Conservation (phyloP, 37 sponge, comb jelly and placozoan species). For the Hexactinellida sp. region DNA sequence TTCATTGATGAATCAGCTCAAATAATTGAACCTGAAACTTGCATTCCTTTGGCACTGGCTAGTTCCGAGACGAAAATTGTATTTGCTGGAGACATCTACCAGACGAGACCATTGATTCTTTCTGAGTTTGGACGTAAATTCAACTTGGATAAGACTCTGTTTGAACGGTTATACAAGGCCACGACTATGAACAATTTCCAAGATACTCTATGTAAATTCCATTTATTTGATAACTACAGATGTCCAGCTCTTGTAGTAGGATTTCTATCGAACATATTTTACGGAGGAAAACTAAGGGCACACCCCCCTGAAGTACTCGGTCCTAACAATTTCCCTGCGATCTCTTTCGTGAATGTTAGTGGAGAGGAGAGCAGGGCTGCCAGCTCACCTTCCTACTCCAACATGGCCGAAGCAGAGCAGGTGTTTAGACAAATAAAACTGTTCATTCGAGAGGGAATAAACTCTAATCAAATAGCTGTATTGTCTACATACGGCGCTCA, state of each 20-base stretch:
- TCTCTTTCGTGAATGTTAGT: background rate
- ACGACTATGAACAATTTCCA: background rate
- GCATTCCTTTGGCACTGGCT: conserved; percentile 7
- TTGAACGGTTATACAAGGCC: background rate
- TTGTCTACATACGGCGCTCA: background rate
- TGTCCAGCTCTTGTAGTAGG: background rate
- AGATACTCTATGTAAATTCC: background rate
- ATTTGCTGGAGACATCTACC: background rate
- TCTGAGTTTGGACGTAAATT: background rate
- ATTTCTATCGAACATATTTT: background rate
- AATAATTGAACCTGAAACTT: background rate
- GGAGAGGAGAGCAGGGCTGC: background rate
- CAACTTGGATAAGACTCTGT: background rate
- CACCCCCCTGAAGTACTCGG: background rate
- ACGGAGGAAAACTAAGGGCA: background rate
- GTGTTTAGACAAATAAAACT: background rate
- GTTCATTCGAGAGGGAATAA: background rate
- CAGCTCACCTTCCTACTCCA: background rate
- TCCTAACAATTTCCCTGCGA: background rate
- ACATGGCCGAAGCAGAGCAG: background rate
- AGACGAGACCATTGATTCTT: background rate
- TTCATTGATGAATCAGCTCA: conserved; percentile 17
- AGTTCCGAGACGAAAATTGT: background rate
- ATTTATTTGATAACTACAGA: background rate
- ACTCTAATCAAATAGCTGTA: background rate